Evolutionary conservation across 2,888 invertebrate species (phyloP).

Genomic region (Oeneis ivallda): DNA sequence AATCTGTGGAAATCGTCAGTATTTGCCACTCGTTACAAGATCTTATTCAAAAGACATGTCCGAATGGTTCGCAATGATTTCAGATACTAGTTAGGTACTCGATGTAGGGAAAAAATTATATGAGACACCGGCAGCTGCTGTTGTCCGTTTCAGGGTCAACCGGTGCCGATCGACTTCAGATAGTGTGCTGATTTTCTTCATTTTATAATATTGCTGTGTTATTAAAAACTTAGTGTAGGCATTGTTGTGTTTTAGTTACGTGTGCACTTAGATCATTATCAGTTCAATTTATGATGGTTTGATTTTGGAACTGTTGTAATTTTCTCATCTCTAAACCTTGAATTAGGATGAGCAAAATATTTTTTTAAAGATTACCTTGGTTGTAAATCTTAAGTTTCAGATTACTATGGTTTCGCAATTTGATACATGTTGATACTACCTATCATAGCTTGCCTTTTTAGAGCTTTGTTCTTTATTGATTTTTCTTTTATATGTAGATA

Average conservation of each 20-base stretch:
- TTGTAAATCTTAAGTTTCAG: constrained; percentile 18
- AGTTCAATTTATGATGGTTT: background rate
- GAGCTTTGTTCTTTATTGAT: background rate
- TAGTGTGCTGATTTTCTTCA: constrained; percentile 62
- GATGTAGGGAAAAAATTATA: constrained; percentile 50
- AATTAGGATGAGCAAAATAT: background rate
- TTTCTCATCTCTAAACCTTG: background rate
- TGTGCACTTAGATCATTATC: background rate
- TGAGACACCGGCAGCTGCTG: constrained; percentile 61
- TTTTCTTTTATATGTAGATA: background rate
- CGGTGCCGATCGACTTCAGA: constrained; percentile 60
- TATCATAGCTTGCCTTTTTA: background rate
- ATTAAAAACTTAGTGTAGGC: constrained; percentile 40
- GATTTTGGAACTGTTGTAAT: background rate
- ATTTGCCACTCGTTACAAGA: constrained; percentile 19
- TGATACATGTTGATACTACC: constrained; percentile 21
- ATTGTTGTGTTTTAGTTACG: background rate
- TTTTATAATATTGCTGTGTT: constrained; percentile 54
- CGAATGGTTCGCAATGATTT: constrained; percentile 39
- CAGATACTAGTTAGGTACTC: constrained; percentile 36
- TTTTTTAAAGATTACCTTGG: constrained; percentile 1
- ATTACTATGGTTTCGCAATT: constrained; percentile 24
- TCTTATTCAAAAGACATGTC: constrained; percentile 35
- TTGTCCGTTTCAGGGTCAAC: constrained; percentile 75
- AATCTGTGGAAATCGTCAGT: constrained; percentile 32